Evolutionary conservation across 1,140 invertebrate genomes (phyloP), one percentile per base, ranked within the genome.

Genomic region (Papilio glaucus): DNA sequence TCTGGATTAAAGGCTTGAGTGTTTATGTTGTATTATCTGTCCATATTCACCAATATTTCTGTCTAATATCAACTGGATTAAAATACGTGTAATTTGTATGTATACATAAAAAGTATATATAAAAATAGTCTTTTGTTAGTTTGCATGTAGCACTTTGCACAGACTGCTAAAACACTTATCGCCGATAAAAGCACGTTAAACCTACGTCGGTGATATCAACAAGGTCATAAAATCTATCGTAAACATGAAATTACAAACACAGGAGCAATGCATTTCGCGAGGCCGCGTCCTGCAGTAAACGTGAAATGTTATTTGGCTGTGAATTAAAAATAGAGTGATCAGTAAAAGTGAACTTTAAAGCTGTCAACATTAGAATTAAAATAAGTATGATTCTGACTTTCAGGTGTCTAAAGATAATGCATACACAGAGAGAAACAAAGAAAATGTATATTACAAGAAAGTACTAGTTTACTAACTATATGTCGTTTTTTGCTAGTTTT

Each of bases 191-290:
- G 61, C n/a, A 62, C 61, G 33, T 62, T 38, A 29, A 62, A 62
- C 61, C 29, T n/a, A 37, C 15, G 12, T 62, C 33, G 0, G 12
- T 60, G 61, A 38, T 62, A 62, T 62, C 61, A 62, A 33, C 61
- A 62, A 62, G 61, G n/a, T 18, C 61, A 62, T 62, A 62, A 62
- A 63, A 37, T 63, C 61, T 63, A 63, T 9, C 61, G 61, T 63
- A 37, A 39, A 63, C 61, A 63, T 38, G 18, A 63, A 63, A 63
- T 63, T 63, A 63, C 37, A 63, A 49, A 49, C 42, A 18, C 8
- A 7, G 45, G 1, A 49, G 45, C 45, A 18, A 15, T 49, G 18
- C 45, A 49, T 49, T 18, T 49, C 45, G 45, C 18, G 45, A 49
- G 45, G 15, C 18, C 8, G 45, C 15, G 15, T 49, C 18, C 18